Conservation (phyloP, 1,140 invertebrate species). For the Copidosoma floridanum region DNA sequence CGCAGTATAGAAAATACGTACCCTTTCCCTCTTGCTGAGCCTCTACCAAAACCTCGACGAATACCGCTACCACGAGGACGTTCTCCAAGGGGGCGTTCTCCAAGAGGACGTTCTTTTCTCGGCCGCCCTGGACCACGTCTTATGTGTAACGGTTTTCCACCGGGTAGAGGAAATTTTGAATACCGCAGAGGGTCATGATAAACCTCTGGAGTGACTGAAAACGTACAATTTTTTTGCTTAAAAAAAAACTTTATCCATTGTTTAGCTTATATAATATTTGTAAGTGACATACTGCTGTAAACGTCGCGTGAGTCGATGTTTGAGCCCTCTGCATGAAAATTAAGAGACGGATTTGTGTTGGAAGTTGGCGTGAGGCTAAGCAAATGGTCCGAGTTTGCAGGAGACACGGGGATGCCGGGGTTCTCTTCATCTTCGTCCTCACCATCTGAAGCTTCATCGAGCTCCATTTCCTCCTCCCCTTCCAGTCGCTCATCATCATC, state of each 20-base stretch:
- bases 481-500: conserved; percentile 56
- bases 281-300: conserved; percentile 18
- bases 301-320: conserved; percentile 17
- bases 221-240: conserved; percentile 2
- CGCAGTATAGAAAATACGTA: conserved; percentile 23
- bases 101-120: conserved; percentile 63
- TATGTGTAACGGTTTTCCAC: conserved; percentile 62
- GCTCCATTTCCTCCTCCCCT: conserved; percentile 57
- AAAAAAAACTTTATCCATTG: neutral
- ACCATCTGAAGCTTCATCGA: conserved; percentile 54
- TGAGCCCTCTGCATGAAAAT: conserved; percentile 20
- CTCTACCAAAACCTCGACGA: conserved; percentile 50
- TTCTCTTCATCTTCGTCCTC: conserved; percentile 51
- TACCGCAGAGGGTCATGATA: conserved; percentile 51
- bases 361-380: conserved; percentile 45
- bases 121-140: conserved; percentile 70
- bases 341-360: conserved; percentile 42
- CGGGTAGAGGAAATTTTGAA: conserved; percentile 53
- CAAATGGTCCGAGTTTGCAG: conserved; percentile 53
- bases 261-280: neutral
- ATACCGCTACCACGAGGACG: conserved; percentile 44
- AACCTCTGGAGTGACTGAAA: conserved; percentile 48
- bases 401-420: conserved; percentile 50
- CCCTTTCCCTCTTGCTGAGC: conserved; percentile 51
- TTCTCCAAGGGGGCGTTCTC: conserved; percentile 27